Evolutionary conservation across 2,797 vertebrate species (phyloP), one percentile per base, ranked within the genome.

Genomic region (Menidia menidia): DNA sequence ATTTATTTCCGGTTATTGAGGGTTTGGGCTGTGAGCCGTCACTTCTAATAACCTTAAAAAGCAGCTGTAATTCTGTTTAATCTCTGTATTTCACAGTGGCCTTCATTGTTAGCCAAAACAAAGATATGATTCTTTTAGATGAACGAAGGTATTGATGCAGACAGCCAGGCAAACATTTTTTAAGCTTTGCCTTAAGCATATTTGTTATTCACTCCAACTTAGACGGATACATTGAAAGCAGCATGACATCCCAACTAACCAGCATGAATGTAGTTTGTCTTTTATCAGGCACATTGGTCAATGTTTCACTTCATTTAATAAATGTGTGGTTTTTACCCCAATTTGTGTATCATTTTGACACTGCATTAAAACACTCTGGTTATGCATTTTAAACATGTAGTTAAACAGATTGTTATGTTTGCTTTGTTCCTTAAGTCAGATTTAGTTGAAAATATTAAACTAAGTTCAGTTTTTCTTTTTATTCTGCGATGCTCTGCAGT

Each of bases 31-130:
- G 39, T 44, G 4, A 12, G 48, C 13, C 16, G 33, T 43, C 42
- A 51, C 9, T 6, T n/a, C 32, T 9, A 18, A n/a, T 0, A 57
- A 59, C 39, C 10, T 14, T 32, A 30, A 69, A 64, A 42, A 1
- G 65, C 15, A 48, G 5, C 4, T 11, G 30, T 60, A 7, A 53
- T 13, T 10, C 30, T 35, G 15, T 68, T 71, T 48, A 47, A 68
- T 67, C 1, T 18, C 13, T 45, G 11, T 1, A 45, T 64, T 71
- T 74, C 56, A 12, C 16, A n/a, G 33, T 56, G 33, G 53, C 51
- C 31, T 15, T 43, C 9, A 57, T 14, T 19, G 2, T 68, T 44
- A 44, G 4, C 4, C 16, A 3, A 19, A 43, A 64, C 45, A 56
- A 35, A 63, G 32, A 54, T 31, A 31, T 44, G 0, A 31, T 55